Evolutionary conservation across 2,888 invertebrate genomes (phyloP).

Genomic region (Polyommatus icarus): DNA sequence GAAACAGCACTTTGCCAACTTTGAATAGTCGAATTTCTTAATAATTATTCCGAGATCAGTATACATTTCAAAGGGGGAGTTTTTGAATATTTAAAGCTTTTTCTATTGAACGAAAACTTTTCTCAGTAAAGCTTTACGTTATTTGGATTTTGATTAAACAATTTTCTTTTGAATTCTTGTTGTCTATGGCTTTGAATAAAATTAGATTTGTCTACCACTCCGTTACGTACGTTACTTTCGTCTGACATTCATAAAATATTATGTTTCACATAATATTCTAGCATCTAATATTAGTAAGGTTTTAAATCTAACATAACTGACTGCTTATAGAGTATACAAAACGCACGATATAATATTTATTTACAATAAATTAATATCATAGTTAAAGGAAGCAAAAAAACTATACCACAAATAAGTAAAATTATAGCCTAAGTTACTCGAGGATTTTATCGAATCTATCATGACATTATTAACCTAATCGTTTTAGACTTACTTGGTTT

Average conservation of each 20-base stretch:
- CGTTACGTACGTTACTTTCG: neutral
- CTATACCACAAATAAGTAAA: too few species aligned
- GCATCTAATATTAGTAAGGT: too few species aligned
- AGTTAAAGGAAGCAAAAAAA: too few species aligned
- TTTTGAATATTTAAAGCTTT: slow-evolving; percentile 32
- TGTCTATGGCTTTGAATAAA: neutral
- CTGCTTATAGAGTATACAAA: too few species aligned
- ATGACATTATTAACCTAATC: too few species aligned
- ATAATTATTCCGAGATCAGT: slow-evolving; percentile 26
- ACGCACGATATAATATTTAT: too few species aligned
- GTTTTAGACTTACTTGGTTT: too few species aligned
- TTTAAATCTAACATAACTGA: too few species aligned
- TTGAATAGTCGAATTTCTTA: slow-evolving; percentile 31
- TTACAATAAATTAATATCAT: too few species aligned
- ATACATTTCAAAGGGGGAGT: slow-evolving; percentile 22
- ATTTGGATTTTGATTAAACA: slow-evolving; percentile 19
- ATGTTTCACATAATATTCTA: neutral
- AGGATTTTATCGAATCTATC: too few species aligned
- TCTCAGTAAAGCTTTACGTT: neutral
- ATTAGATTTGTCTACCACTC: neutral
- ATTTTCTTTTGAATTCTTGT: slow-evolving; percentile 1
- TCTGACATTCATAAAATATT: neutral
- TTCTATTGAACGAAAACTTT: slow-evolving; percentile 11
- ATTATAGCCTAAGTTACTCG: too few species aligned
- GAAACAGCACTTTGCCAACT: slow-evolving; percentile 32